Conservation (phyloP, 2,888 invertebrate genomes). For the Seira musarum region DNA sequence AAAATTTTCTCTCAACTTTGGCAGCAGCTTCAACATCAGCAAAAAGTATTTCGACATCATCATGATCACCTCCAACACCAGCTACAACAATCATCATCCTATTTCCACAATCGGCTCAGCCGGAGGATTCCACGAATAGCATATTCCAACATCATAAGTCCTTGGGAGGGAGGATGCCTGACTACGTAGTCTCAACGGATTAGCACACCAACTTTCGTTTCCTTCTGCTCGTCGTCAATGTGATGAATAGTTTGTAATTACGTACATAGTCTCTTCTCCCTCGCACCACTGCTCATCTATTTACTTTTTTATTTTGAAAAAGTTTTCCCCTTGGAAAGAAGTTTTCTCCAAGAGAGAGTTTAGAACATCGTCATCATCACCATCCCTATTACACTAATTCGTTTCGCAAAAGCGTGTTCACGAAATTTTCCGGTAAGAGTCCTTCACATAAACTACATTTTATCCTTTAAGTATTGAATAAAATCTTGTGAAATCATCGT, state of each 20-base stretch:
- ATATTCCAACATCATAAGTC: not conserved
- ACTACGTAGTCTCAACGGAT: not conserved
- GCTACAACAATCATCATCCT: not conserved
- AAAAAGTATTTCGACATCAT: too few relatives aligned
- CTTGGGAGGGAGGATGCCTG: not conserved
- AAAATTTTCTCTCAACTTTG: too few relatives aligned
- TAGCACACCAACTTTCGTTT: not conserved
- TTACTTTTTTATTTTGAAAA: not conserved
- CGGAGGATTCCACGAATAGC: not conserved
- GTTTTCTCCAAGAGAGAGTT: not conserved
- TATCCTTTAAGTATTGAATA: not conserved
- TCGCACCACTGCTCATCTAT: not conserved
- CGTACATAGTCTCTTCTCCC: not conserved
- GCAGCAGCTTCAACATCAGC: too few relatives aligned
- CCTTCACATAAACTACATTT: not conserved
- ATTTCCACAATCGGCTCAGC: not conserved
- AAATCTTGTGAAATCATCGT: not conserved
- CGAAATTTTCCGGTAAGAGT: not conserved
- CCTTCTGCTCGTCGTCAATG: not conserved
- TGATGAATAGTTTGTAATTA: slow-evolving; percentile 13
- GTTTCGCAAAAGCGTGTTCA: not conserved
- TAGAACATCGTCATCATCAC: too few relatives aligned
- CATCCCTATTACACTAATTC: not conserved
- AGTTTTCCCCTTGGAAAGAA: not conserved
- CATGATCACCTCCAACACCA: too few relatives aligned